These are phyloP conservation scores for Cinclus cinclus DNA, from an alignment of 2,113 vertebrate species.

Conservation along the genomic window DNA sequence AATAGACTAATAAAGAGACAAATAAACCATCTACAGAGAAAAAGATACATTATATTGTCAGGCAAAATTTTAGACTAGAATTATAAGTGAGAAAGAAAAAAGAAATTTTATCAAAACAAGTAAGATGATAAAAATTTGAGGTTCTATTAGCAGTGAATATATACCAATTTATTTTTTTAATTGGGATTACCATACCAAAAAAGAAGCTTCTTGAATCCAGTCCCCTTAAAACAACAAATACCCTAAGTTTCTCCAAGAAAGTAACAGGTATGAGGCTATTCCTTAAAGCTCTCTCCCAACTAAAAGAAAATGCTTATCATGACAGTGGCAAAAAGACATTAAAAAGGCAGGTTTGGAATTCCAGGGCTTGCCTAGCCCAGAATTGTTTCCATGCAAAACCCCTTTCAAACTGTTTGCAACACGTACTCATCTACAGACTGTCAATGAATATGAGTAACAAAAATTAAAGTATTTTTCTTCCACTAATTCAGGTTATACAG, in stretches of 20 bases:
- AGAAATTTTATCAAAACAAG: background rate
- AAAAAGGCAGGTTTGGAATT: background rate
- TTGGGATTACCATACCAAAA: background rate
- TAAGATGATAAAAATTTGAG: background rate
- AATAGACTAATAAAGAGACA: background rate
- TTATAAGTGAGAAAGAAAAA: background rate
- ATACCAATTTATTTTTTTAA: background rate
- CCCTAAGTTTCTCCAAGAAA: background rate
- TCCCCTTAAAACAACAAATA: background rate
- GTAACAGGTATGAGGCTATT: background rate
- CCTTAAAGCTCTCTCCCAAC: background rate
- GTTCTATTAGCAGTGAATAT: background rate
- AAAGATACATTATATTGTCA: background rate
- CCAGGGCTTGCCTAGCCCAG: background rate
- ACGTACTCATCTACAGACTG: background rate
- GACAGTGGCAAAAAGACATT: background rate
- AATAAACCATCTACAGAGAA: background rate
- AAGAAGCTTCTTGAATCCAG: background rate
- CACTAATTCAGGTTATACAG: background rate
- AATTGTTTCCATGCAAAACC: background rate
- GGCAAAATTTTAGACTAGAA: background rate
- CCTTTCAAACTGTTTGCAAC: background rate
- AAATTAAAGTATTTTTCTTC: background rate
- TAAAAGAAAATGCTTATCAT: background rate
- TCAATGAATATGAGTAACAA: background rate